A percentile compares a stretch with the other conserved stretches of the same genome.
Conservation (phyloP, 2,113 vertebrate genomes). For the Thryonomys swinderianus region DNA sequence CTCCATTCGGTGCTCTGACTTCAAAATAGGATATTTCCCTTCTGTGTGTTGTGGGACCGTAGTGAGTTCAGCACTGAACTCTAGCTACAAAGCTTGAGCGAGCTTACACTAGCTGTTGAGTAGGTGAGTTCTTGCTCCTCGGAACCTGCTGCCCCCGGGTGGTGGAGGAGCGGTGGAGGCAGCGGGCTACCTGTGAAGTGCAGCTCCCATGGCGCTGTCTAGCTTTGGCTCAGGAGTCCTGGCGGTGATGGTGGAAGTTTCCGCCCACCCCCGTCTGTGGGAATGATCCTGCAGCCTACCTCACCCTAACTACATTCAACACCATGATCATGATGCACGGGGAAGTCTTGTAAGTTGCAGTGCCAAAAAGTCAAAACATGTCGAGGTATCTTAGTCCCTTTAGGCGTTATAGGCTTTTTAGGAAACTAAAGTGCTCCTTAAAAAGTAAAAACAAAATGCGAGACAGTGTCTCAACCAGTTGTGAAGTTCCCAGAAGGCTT, state of each 20-base stretch:
- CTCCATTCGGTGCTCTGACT: not conserved
- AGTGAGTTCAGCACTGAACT: too few relatives aligned
- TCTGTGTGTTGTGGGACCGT: not conserved
- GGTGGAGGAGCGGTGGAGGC: fast-evolving
- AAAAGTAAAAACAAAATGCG: too few relatives aligned
- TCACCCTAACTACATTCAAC: not conserved
- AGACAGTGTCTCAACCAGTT: not conserved
- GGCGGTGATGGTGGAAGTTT: not conserved
- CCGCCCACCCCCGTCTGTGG: not conserved
- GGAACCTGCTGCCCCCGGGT: not conserved
- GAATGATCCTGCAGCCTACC: not conserved
- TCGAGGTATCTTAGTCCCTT: not conserved
- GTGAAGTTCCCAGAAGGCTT: too few relatives aligned
- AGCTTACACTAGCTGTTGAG: not conserved
- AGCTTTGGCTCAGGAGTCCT: not conserved
- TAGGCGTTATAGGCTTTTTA: not conserved
- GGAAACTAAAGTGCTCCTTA: not conserved
- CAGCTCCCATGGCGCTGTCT: not conserved
- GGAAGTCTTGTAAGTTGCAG: not conserved
- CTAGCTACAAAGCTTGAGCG: too few relatives aligned
- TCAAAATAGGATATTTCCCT: not conserved
- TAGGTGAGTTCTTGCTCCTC: not conserved
- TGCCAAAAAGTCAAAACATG: not conserved
- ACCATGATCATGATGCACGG: not conserved
- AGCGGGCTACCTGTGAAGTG: not conserved